Evolutionary conservation across 2,797 vertebrate species (phyloP).

Genomic region (Cygnus olor): DNA sequence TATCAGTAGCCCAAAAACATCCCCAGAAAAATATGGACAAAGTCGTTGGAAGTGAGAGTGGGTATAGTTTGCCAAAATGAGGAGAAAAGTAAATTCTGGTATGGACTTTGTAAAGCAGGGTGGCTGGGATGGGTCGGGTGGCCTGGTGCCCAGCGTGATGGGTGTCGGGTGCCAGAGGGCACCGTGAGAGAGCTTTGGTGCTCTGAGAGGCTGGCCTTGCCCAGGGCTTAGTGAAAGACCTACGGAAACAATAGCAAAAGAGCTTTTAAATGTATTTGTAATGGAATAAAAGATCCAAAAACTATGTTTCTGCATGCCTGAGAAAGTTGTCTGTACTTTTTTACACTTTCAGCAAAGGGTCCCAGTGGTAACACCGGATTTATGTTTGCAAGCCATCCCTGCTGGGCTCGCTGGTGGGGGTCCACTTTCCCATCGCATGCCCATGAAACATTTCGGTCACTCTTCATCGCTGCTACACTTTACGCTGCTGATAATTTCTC

Average conservation of each 20-base stretch:
- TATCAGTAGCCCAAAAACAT: not conserved
- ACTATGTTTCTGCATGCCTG: not conserved
- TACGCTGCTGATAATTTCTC: not conserved
- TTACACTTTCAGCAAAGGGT: not conserved
- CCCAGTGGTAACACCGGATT: not conserved
- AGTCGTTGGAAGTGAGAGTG: not conserved
- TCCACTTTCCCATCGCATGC: not conserved
- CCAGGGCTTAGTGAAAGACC: not conserved
- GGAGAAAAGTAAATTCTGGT: not conserved
- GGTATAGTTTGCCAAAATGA: not conserved
- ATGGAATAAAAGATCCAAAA: not conserved
- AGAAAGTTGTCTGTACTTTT: not conserved
- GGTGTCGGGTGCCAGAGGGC: not conserved
- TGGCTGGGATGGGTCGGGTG: not conserved
- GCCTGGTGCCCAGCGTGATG: accelerated
- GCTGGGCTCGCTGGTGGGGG: not conserved
- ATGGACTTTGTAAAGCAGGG: not conserved
- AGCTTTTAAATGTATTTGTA: not conserved
- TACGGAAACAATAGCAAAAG: not conserved
- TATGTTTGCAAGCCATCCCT: not conserved
- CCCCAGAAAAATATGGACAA: not conserved
- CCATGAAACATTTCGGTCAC: not conserved
- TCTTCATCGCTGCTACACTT: not conserved
- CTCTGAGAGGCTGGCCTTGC: not conserved
- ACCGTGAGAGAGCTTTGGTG: not conserved